Percentiles rank a stretch among this genome's conserved stretches.
These are phyloP conservation scores for Muntiacus reevesi DNA, from an alignment of 2,113 vertebrate genomes.

Conservation along the genomic window DNA sequence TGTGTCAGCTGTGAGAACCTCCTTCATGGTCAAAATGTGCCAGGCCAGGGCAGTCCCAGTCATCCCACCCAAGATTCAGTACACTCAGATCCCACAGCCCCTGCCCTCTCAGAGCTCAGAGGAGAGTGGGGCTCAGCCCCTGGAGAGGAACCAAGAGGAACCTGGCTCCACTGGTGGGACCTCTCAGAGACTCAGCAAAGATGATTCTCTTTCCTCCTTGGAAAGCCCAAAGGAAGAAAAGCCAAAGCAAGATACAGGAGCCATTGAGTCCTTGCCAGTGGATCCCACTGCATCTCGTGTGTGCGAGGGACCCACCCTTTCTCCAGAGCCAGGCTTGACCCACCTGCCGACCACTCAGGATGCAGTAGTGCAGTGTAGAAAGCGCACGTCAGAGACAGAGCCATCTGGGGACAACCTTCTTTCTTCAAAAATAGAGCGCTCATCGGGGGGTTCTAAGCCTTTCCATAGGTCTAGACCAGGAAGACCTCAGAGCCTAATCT, in stretches of 20 bases:
- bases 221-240: constrained; percentile 77
- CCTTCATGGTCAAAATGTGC: constrained; percentile 97
- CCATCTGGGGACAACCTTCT: constrained; percentile 85
- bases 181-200: constrained; percentile 59
- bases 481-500: constrained; percentile 97
- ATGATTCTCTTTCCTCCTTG: constrained; percentile 14
- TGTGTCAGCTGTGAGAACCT: constrained; percentile 92
- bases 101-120: constrained; percentile 80
- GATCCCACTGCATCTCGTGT: constrained; percentile 68
- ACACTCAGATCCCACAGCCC: constrained; percentile 93
- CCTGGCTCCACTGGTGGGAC: constrained; percentile 54
- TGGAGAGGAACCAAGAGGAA: constrained; percentile 78
- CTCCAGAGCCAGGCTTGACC: constrained; percentile 64
- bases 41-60: constrained; percentile 96
- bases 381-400: constrained; percentile 88
- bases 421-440: constrained; percentile 89
- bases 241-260: constrained; percentile 85
- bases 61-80: constrained; percentile 94
- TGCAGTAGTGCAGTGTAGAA: constrained; percentile 85
- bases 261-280: constrained; percentile 75
- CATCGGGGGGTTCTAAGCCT: constrained; percentile 86
- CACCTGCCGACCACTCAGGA: constrained; percentile 75
- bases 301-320: constrained; percentile 72
- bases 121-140: neutral
- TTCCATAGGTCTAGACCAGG: constrained; percentile 92